Conservation (phyloP, 2,113 vertebrate genomes). For the Oryzias melastigma region DNA sequence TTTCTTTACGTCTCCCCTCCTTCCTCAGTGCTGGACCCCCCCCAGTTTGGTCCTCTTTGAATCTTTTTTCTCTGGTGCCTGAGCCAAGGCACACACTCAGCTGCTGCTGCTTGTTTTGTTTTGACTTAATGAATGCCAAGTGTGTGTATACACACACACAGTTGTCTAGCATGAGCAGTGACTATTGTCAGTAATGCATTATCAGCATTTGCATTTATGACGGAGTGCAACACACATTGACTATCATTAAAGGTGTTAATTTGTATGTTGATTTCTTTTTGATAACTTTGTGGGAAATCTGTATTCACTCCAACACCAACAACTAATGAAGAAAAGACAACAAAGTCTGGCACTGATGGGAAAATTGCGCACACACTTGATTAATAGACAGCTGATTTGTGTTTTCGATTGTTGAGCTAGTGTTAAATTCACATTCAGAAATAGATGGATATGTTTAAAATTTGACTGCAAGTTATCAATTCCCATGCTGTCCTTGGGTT, state of each 20-base stretch:
- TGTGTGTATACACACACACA: slow-evolving; percentile 34
- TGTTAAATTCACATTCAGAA: background rate
- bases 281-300: slow-evolving; percentile 26
- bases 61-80: slow-evolving; percentile 60
- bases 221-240: slow-evolving; percentile 38
- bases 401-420: slow-evolving; percentile 3
- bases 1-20: background rate
- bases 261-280: slow-evolving; percentile 50
- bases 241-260: too few relatives aligned
- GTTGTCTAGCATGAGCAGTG: slow-evolving; percentile 68
- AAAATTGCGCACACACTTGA: background rate
- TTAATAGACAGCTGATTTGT: slow-evolving; percentile 1
- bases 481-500: background rate
- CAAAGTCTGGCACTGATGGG: background rate
- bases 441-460: background rate
- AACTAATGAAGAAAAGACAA: slow-evolving; percentile 10
- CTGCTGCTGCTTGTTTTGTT: slow-evolving; percentile 71
- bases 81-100: slow-evolving; percentile 71
- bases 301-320: slow-evolving; percentile 19
- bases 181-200: slow-evolving; percentile 69
- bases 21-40: slow-evolving; percentile 40
- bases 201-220: slow-evolving; percentile 68
- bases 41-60: slow-evolving; percentile 58
- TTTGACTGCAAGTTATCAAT: background rate
- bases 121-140: slow-evolving; percentile 71